A percentile compares a stretch with the other conserved stretches of the same genome.
Evolutionary conservation across 2,113 vertebrate genomes (phyloP).

Genomic region (Megaptera novaeangliae): DNA sequence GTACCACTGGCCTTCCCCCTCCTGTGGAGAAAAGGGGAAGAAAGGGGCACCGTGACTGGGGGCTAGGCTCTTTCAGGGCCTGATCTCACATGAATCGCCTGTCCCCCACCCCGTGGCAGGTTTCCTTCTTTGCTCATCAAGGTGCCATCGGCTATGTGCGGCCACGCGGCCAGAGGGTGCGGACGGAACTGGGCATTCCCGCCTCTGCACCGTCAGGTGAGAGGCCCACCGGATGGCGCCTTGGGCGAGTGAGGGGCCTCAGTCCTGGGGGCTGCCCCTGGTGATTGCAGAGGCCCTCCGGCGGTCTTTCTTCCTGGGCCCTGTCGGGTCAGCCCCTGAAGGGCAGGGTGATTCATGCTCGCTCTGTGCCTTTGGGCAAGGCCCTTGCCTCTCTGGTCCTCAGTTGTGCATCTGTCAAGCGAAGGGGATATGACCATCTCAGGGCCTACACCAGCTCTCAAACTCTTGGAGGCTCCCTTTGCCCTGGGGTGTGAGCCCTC

Average conservation of each 20-base stretch:
- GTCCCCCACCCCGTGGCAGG: too few relatives aligned
- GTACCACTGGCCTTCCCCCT: neutral
- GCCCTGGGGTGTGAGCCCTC: neutral
- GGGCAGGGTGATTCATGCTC: too few relatives aligned
- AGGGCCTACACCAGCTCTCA: neutral
- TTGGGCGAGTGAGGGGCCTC: neutral
- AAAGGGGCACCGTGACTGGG: fast-evolving
- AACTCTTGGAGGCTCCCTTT: neutral
- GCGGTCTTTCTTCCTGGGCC: fast-evolving
- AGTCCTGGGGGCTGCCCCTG: neutral
- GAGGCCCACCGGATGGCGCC: fast-evolving
- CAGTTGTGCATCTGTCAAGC: neutral
- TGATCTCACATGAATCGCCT: fast-evolving
- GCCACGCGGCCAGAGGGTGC: fast-evolving
- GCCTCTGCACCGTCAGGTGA: neutral
- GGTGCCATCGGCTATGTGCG: neutral
- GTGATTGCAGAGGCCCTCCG: fast-evolving
- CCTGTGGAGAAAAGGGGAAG: neutral
- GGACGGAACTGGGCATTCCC: too few relatives aligned
- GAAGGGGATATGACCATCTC: neutral
- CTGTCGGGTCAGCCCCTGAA: too few relatives aligned
- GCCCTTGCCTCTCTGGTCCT: neutral
- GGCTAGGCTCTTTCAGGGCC: neutral
- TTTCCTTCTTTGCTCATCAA: neutral
- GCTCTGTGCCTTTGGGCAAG: neutral